These are phyloP conservation scores for Macrochelys suwanniensis DNA, from an alignment of 2,797 vertebrate genomes.

Conservation along the genomic window DNA sequence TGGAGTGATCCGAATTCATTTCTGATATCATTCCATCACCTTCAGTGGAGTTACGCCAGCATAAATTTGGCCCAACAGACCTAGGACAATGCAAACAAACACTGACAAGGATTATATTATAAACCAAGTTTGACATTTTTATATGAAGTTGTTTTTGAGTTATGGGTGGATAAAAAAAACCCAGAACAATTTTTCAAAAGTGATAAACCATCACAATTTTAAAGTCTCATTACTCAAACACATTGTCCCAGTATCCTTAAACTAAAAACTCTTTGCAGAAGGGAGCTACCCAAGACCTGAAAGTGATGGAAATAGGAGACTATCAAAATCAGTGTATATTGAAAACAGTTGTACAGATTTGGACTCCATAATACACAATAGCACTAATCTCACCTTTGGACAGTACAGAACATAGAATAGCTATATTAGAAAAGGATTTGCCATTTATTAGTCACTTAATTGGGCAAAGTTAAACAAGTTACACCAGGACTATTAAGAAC, in stretches of 20 bases:
- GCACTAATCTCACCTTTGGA: neutral
- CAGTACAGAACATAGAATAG: neutral
- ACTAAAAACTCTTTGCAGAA: neutral
- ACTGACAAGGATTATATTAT: slow-evolving; percentile 31
- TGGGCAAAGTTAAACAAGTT: neutral
- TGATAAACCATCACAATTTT: slow-evolving; percentile 31
- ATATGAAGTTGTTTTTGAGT: slow-evolving; percentile 41
- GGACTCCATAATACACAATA: neutral
- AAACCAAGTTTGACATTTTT: slow-evolving; percentile 53
- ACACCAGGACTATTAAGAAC: neutral
- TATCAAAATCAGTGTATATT: neutral
- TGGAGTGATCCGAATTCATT: slow-evolving; percentile 1
- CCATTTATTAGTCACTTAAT: neutral
- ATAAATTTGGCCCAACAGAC: neutral
- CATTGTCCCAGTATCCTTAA: neutral
- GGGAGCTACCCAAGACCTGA: neutral
- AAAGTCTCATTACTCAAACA: neutral
- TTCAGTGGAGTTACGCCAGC: neutral
- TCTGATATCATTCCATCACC: neutral
- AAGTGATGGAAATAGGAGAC: neutral
- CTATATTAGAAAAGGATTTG: neutral
- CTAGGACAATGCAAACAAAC: neutral
- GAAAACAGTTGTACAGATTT: neutral
- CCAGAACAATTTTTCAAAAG: neutral
- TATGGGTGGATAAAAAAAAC: neutral